Base-by-base conservation (phyloP, 2,113 vertebrate species). In the Poeciliopsis prolifica region DNA sequence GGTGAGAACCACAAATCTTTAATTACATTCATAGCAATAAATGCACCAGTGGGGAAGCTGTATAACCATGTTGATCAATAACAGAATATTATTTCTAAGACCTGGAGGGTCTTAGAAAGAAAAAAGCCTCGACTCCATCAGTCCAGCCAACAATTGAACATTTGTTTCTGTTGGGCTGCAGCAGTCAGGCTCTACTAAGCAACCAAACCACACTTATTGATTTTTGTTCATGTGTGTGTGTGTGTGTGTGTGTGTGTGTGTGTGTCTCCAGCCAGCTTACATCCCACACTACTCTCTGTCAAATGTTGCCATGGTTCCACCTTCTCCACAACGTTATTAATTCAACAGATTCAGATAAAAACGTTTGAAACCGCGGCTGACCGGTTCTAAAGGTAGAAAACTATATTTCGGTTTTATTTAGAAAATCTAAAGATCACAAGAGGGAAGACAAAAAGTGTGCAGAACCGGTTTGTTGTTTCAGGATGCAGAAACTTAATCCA, bases 251-350 rank as follows among this genome's bases (percentile, higher is more conserved):
- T 28, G 28, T 28, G 28, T 28, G 28, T 28, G 28, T 28, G 28
- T 28, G 28, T 28, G 75, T 86, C 78, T 83, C 72, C 78, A 85
- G 78, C 87, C 83, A 90, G 72, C 84, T 90, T 69, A 64, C 78
- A 33, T 77, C 85, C 84, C 79, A 91, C 86, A 90, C 91, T 91
- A 86, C 92, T 92, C 87, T 74, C 51, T 90, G 84, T 78, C 80
- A 80, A 93, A 86, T 86, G 92, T 93, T 93, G 86, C 91, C 89
- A 93, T 94, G 92, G 92, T 87, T 92, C 85, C 82, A 71, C 82
- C 80, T 82, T 75, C 81, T 83, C 89, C 85, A 84, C 80, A 85
- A 81, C 83, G 85, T 78, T 80, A 84, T 79, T 89, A 88, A 88
- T 90, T 90, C 89, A 87, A 86, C 86, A 86, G 82, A 86, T 88